A percentile compares a stretch with the other conserved stretches of the same genome.
Evolutionary conservation across 2,888 invertebrate species (phyloP).

Genomic region (Strigamia transsilvanica): DNA sequence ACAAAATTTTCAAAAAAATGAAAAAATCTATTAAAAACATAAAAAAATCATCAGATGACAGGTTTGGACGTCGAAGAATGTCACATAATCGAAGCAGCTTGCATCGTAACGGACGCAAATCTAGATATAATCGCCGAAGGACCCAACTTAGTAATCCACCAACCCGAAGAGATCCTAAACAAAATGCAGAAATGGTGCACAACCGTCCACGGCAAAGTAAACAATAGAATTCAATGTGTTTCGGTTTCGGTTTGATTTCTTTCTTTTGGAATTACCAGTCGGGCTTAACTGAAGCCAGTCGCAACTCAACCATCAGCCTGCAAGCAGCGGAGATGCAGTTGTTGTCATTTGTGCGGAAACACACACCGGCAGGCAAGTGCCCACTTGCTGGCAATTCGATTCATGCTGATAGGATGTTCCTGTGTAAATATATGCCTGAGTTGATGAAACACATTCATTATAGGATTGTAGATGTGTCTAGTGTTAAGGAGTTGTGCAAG

Average conservation of each 20-base stretch:
- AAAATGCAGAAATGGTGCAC: conserved; percentile 87
- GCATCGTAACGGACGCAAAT: conserved; percentile 83
- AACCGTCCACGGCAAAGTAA: conserved; percentile 79
- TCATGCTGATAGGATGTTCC: conserved; percentile 84
- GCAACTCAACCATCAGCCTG: conserved; percentile 73
- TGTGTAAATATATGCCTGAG: conserved; percentile 82
- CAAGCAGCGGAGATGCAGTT: conserved; percentile 76
- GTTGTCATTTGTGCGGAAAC: conserved; percentile 74
- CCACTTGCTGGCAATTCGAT: conserved; percentile 89
- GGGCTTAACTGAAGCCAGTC: conserved; percentile 79
- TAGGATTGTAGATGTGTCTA: conserved; percentile 90
- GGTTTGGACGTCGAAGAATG: conserved; percentile 81
- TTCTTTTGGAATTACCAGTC: conserved; percentile 69
- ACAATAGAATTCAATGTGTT: neutral
- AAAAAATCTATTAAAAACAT: neutral
- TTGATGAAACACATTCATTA: conserved; percentile 85
- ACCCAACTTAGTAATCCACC: conserved; percentile 80
- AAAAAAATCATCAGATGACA: conserved; percentile 74
- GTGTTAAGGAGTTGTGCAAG: conserved; percentile 80
- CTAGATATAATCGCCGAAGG: conserved; percentile 79
- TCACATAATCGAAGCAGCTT: conserved; percentile 87
- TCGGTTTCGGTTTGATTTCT: neutral
- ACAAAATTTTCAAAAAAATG: neutral
- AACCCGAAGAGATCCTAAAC: conserved; percentile 75
- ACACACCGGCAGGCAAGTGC: conserved; percentile 70